A percentile compares a stretch with the other conserved stretches of the same genome.
phyloP scores from a whole-genome alignment of 1,140 invertebrate species.

The Drosophila arizonae region DNA sequence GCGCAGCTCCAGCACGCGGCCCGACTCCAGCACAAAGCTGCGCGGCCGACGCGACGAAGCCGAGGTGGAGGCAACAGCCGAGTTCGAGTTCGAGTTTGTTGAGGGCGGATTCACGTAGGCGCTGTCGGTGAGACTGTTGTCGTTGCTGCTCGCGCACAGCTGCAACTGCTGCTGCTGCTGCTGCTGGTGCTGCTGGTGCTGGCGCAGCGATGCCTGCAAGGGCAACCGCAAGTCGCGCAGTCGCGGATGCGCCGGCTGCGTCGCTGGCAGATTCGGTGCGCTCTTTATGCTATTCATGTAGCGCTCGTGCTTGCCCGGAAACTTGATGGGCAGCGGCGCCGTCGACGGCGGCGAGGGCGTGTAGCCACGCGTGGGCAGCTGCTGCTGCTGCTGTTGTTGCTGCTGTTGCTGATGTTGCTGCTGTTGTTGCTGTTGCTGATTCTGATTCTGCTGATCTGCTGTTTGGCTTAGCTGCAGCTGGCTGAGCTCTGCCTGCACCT shows the following conservation, averaged over 20 bases:
- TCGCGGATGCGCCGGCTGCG: conserved; percentile 87
- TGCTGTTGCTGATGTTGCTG: conserved; percentile 20
- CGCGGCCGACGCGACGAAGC: conserved; percentile 53
- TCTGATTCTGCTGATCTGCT: conserved; percentile 69
- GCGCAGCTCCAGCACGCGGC: conserved; percentile 83
- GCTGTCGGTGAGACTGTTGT: conserved; percentile 85
- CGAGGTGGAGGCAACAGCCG: conserved; percentile 49
- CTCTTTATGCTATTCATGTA: conserved; percentile 90
- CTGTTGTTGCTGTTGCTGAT: conserved; percentile 61
- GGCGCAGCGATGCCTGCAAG: conserved; percentile 86
- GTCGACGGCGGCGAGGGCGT: conserved; percentile 91
- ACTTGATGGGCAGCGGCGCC: conserved; percentile 90
- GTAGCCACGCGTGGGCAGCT: conserved; percentile 84
- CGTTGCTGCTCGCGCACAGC: conserved; percentile 84
- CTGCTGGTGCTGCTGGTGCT: conserved; percentile 7
- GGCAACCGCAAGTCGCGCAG: conserved; percentile 86
- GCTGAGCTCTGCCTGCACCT: conserved; percentile 84
- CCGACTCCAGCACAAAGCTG: conserved; percentile 80
- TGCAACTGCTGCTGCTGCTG: conserved; percentile 84
- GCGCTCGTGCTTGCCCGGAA: conserved; percentile 85
- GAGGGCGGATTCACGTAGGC: conserved; percentile 82
- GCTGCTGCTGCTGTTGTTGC: conserved; percentile 80
- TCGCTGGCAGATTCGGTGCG: conserved; percentile 89
- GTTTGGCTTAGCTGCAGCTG: conserved; percentile 82
- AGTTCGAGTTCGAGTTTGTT: conserved; percentile 62